Evolutionary conservation across 2,888 invertebrate genomes (phyloP), one percentile per base, ranked within the genome.

Genomic region (Leptopilina drosophilae): DNA sequence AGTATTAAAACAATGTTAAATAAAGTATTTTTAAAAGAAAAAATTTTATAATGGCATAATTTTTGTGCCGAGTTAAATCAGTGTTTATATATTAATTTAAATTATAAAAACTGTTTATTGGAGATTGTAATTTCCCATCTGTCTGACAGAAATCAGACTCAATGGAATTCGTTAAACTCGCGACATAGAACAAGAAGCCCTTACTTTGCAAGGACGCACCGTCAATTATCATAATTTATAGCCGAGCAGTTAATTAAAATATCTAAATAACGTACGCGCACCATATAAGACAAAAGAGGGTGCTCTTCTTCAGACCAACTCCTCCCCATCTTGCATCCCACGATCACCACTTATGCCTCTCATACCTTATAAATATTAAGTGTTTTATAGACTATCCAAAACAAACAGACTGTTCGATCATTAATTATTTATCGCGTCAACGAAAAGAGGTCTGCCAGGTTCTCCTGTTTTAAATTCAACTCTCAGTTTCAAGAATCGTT

Each of bases 341-440:
- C 80, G 67, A 81, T 84, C 53, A 67, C 64, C 62, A 78, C 81
- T 77, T 80, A 82, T 82, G 67, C 81, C 83, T 82, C 85, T 87
- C 85, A 85, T 87, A 87, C 85, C 89, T 90, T 89, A 90, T 91
- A 90, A 90, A 90, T 90, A 90, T 84, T 83, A 80, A 84, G 82
- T 82, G 84, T 81, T 83, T 84, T 82, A 84, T 83, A 79, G 82
- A 77, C 73, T 56, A 76, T 77, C 78, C 81, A 65, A 80, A 33
- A 77, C 80, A 73, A 73, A 76, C 78, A 64, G 81, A 82, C 81
- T 82, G 82, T 84, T 85, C 84, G 84, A 87, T 89, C 90, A 91
- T 91, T 90, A 90, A 91, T 91, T 91, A 91, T 91, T 90, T 91
- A 90, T 90, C 88, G 89, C 88, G 88, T 88, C 88, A 87, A 88